These are phyloP conservation scores for Hipparchia semele DNA, from an alignment of 2,888 invertebrate genomes.

Conservation along the genomic window DNA sequence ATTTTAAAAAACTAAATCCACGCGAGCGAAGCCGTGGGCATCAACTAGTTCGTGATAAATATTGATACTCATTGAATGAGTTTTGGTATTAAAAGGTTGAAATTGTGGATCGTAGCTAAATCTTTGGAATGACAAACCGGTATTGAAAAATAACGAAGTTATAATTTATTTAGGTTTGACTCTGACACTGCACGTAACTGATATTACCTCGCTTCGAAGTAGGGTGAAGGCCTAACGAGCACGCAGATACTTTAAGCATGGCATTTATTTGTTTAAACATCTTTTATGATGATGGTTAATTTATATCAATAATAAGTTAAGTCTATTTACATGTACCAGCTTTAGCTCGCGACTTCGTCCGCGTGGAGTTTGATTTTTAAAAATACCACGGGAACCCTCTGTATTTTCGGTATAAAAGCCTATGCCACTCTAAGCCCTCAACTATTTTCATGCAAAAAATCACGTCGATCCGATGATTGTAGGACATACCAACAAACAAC, in stretches of 20 bases:
- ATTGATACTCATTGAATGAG: no score
- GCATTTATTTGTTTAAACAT: background rate
- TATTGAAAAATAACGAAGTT: background rate
- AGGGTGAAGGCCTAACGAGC: constrained; percentile 31
- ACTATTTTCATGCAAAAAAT: no score
- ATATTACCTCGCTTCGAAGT: constrained; percentile 20
- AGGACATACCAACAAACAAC: no score
- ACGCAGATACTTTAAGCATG: constrained; percentile 17
- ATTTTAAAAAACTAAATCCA: no score
- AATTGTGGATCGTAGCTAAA: background rate
- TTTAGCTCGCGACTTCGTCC: no score
- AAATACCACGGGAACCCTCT: no score
- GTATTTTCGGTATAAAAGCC: no score
- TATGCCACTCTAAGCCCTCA: no score
- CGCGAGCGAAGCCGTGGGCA: no score
- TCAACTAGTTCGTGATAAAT: background rate
- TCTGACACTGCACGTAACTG: constrained; percentile 30
- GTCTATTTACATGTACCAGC: background rate
- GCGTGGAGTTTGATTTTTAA: no score
- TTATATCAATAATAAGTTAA: background rate
- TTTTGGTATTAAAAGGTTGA: background rate
- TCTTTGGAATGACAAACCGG: background rate
- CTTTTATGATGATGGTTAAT: background rate
- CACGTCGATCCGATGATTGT: no score
- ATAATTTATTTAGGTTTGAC: constrained; percentile 26